phyloP scores from a whole-genome alignment of 2,113 vertebrate species.

The Gasterosteus nipponicus region DNA sequence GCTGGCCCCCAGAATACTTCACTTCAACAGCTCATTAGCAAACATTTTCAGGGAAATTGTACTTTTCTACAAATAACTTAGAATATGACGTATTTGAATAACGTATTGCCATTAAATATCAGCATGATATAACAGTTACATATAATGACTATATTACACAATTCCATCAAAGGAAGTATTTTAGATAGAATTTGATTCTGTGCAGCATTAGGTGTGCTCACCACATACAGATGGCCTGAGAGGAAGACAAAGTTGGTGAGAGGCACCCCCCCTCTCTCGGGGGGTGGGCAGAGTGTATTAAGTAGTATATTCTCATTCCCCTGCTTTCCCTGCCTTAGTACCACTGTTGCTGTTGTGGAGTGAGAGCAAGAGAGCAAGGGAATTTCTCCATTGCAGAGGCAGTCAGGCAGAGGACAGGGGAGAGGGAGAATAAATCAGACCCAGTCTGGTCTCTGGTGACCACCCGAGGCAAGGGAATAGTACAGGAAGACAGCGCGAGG shows the following conservation, averaged over 20 bases:
- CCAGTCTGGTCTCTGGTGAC: slow-evolving; percentile 84
- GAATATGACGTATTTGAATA: background rate
- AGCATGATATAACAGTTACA: background rate
- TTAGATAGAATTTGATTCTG: background rate
- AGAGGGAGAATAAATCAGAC: slow-evolving; percentile 94
- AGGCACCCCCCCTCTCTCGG: background rate
- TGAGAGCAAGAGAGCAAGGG: slow-evolving; percentile 54
- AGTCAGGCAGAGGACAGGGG: slow-evolving; percentile 89
- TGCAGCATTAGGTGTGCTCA: slow-evolving; percentile 3
- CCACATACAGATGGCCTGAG: slow-evolving; percentile 17
- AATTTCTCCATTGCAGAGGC: slow-evolving; percentile 85
- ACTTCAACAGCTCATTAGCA: background rate
- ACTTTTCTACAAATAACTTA: background rate
- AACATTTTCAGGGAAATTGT: background rate
- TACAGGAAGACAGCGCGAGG: slow-evolving; percentile 29
- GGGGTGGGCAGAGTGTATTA: slow-evolving; percentile 54
- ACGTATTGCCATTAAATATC: background rate
- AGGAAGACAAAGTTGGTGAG: slow-evolving; percentile 48
- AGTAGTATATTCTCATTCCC: slow-evolving; percentile 59
- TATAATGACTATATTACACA: background rate
- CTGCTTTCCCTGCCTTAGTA: slow-evolving; percentile 49
- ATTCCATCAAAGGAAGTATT: background rate
- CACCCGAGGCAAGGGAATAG: slow-evolving; percentile 87
- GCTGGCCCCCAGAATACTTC: background rate
- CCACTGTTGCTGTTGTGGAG: slow-evolving; percentile 26